Percentiles rank a stretch among this genome's conserved stretches.
These are phyloP conservation scores for Bos indicus DNA, from an alignment of 2,113 vertebrate species.

Conservation along the genomic window DNA sequence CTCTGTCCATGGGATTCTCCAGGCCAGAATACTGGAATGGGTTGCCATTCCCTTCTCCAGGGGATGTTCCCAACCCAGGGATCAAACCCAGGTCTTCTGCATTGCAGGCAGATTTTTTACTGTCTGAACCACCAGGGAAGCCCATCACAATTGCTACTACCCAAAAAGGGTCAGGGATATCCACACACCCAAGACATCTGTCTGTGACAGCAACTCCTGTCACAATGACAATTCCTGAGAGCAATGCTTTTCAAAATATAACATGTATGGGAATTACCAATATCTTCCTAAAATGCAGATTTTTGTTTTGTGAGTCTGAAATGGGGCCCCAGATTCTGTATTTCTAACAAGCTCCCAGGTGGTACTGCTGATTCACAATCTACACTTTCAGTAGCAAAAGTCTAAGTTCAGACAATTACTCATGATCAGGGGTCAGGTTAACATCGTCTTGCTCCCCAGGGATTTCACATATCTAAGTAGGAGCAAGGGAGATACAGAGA, in stretches of 20 bases:
- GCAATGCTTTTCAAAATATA: not conserved
- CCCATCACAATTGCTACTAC: not conserved
- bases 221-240: not conserved
- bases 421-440: not conserved
- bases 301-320: not conserved
- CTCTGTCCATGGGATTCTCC: not conserved
- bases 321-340: not conserved
- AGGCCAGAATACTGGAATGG: not conserved
- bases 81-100: not conserved
- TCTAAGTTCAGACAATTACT: not conserved
- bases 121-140: not conserved
- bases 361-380: not conserved
- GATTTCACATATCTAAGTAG: not conserved
- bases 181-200: not conserved
- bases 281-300: not conserved
- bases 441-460: not conserved
- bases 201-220: not conserved
- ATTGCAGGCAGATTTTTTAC: not conserved
- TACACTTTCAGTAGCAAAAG: not conserved
- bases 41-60: not conserved
- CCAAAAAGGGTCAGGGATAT: not conserved
- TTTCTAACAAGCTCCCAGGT: not conserved
- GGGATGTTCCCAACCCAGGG: not conserved
- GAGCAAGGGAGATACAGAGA: not conserved
- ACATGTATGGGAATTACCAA: not conserved